Evolutionary conservation across 2,797 vertebrate genomes (phyloP).

Genomic region (Nannoperca australis): DNA sequence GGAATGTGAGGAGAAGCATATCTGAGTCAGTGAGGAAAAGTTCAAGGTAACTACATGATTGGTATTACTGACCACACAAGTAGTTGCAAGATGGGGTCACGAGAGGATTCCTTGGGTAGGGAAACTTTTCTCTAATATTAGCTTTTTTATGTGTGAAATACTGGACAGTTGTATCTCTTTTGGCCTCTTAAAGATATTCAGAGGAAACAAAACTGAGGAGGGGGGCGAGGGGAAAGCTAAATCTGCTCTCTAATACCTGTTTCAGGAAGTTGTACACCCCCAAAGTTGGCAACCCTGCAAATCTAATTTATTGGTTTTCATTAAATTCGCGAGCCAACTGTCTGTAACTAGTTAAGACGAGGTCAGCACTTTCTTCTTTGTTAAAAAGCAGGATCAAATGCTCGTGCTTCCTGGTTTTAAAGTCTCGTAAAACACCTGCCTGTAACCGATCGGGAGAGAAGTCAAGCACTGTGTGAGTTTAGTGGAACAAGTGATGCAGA

Average conservation of each 20-base stretch:
- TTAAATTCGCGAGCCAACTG: slow-evolving; percentile 41
- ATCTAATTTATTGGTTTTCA: slow-evolving; percentile 39
- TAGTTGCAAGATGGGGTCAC: not conserved
- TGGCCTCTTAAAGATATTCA: not conserved
- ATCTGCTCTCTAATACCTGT: not conserved
- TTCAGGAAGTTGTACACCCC: slow-evolving; percentile 21
- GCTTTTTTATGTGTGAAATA: not conserved
- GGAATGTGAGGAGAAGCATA: slow-evolving; percentile 12
- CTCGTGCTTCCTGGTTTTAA: slow-evolving; percentile 52
- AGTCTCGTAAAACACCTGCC: slow-evolving; percentile 68
- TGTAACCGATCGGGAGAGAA: slow-evolving; percentile 29
- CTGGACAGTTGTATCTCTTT: not conserved
- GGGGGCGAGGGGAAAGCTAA: too few relatives aligned
- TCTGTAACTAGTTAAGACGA: slow-evolving; percentile 36
- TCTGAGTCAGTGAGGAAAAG: not conserved
- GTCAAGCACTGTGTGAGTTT: slow-evolving; percentile 16
- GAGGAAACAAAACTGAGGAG: not conserved
- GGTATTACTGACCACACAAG: not conserved
- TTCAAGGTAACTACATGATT: not conserved
- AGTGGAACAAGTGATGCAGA: slow-evolving; percentile 61
- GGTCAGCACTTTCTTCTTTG: slow-evolving; percentile 66
- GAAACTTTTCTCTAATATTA: not conserved
- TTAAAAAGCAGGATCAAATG: slow-evolving; percentile 61
- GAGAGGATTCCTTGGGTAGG: not conserved
- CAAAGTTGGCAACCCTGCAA: slow-evolving; percentile 5